Conservation (phyloP, 2,888 invertebrate species). For the Oligia fasciuncula region DNA sequence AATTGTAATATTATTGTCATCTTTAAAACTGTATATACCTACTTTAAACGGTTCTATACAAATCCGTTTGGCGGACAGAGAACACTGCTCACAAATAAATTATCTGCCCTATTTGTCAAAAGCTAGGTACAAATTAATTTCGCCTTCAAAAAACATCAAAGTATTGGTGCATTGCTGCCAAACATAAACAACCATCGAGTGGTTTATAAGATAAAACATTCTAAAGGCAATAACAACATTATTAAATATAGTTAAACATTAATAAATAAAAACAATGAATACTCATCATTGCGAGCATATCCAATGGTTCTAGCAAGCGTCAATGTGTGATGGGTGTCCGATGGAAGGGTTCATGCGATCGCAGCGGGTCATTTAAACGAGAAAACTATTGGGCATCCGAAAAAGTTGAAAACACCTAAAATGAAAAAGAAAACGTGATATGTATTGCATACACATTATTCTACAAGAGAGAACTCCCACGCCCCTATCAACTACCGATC, state of each 20-base stretch:
- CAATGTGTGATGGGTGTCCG: conserved; percentile 81
- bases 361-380: conserved; percentile 89
- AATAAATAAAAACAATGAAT: conserved; percentile 87
- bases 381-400: conserved; percentile 90
- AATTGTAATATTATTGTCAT: conserved; percentile 64
- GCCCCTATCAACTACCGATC: conserved; percentile 59
- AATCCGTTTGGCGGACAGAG: conserved; percentile 47
- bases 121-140: conserved; percentile 38
- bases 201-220: conserved; percentile 60
- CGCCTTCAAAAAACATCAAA: conserved; percentile 36
- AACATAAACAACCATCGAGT: conserved; percentile 51
- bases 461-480: conserved; percentile 70
- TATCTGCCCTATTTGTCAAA: conserved; percentile 23
- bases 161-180: conserved; percentile 45
- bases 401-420: conserved; percentile 91
- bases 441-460: conserved; percentile 77
- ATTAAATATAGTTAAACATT: conserved; percentile 67
- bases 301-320: conserved; percentile 86
- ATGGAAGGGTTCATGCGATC: conserved; percentile 83
- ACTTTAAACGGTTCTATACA: conserved; percentile 25
- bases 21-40: conserved; percentile 42
- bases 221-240: conserved; percentile 73
- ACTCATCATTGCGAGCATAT: conserved; percentile 90
- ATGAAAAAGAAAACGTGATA: conserved; percentile 89
- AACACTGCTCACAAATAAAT: conserved; percentile 35